These are phyloP conservation scores for Pedetes capensis DNA, from an alignment of 2,113 vertebrate genomes.

Conservation along the genomic window DNA sequence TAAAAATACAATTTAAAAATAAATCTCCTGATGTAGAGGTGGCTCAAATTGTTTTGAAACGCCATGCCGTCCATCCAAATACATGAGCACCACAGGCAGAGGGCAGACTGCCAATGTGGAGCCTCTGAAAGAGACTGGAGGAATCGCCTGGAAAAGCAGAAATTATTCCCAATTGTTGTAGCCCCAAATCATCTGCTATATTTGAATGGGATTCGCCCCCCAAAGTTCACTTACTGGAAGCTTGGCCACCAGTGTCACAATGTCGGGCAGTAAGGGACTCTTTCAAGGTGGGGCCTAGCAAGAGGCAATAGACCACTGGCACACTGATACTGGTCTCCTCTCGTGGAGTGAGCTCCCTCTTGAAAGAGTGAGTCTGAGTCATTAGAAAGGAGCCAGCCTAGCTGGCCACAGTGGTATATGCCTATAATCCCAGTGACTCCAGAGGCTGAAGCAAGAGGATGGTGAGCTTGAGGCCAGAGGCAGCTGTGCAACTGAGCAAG, in stretches of 20 bases:
- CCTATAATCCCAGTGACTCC: no score
- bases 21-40: not conserved
- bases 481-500: no score
- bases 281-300: not conserved
- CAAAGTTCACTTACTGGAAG: not conserved
- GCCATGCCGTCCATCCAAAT: not conserved
- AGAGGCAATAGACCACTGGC: not conserved
- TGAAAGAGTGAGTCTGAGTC: not conserved
- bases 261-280: not conserved
- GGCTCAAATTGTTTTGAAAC: not conserved
- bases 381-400: no score
- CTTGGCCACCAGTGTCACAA: not conserved
- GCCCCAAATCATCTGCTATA: not conserved
- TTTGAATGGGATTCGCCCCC: not conserved
- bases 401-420: no score
- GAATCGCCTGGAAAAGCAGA: not conserved
- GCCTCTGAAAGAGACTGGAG: not conserved
- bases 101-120: rapidly evolving
- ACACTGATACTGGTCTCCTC: not conserved
- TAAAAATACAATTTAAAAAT: not conserved
- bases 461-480: no score
- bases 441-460: no score
- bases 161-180: not conserved
- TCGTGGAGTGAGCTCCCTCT: not conserved
- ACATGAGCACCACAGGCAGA: not conserved